Evolutionary conservation across 2,888 invertebrate genomes (phyloP).

Genomic region (Mactromeris polynyma): DNA sequence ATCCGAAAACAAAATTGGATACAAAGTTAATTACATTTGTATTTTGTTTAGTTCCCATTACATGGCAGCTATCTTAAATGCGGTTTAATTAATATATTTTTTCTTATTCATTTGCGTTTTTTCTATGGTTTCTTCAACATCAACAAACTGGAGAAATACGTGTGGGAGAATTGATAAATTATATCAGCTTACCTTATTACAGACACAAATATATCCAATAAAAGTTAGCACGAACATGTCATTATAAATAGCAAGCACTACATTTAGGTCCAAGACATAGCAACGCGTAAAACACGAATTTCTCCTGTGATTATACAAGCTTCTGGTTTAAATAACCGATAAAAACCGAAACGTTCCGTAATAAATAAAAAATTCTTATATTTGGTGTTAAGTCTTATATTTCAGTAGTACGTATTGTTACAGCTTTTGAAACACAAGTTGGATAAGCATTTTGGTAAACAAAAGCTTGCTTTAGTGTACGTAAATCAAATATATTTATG

Average conservation of each 20-base stretch:
- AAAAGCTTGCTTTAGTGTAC: conserved; percentile 4
- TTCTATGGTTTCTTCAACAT: too few relatives aligned
- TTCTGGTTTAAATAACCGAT: not conserved
- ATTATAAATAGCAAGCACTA: not conserved
- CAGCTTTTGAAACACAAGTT: conserved; percentile 1
- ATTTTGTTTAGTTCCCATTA: too few relatives aligned
- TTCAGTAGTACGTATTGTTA: not conserved
- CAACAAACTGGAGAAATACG: too few relatives aligned
- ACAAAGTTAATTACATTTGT: too few relatives aligned
- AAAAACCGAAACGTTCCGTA: not conserved
- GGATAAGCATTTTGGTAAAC: conserved; percentile 35
- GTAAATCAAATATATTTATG: conserved; percentile 32
- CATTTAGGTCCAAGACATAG: not conserved
- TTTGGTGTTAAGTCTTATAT: not conserved
- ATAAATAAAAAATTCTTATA: not conserved
- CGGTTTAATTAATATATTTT: too few relatives aligned
- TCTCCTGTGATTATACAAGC: not conserved
- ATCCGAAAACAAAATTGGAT: too few relatives aligned
- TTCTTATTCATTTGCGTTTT: too few relatives aligned
- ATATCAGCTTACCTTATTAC: too few relatives aligned
- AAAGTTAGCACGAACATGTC: not conserved
- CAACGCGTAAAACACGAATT: not conserved
- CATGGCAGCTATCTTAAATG: too few relatives aligned
- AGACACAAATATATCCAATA: not conserved
- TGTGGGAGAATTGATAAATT: too few relatives aligned